Evolutionary conservation across 2,113 vertebrate genomes (phyloP).

Genomic region (Xiphophorus maculatus): DNA sequence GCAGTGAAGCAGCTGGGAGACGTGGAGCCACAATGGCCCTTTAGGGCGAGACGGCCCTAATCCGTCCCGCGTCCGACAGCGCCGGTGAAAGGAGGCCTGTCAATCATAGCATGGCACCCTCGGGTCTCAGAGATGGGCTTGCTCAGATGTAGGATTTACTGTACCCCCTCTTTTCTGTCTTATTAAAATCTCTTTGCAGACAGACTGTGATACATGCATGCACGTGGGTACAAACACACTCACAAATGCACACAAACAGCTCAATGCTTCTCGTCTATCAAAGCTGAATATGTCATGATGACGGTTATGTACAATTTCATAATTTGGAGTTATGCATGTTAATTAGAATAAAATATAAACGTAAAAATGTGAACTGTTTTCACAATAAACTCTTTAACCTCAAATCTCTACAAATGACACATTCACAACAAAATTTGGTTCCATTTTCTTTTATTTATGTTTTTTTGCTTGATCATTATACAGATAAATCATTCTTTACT

Average conservation of each 20-base stretch:
- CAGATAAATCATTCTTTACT: conserved; percentile 21
- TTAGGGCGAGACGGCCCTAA: conserved; percentile 73
- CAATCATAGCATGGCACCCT: conserved; percentile 73
- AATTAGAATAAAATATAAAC: neutral
- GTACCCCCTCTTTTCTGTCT: conserved; percentile 66
- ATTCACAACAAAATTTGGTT: conserved; percentile 41
- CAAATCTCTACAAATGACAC: conserved; percentile 32
- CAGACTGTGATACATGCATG: conserved; percentile 51
- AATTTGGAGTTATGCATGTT: conserved; percentile 8
- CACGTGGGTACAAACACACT: conserved; percentile 30
- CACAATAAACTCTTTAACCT: neutral
- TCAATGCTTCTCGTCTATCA: conserved; percentile 33
- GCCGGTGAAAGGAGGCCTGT: conserved; percentile 74
- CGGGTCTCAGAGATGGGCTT: conserved; percentile 69
- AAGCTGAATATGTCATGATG: conserved; percentile 24
- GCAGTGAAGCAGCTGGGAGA: conserved; percentile 77
- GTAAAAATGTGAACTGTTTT: neutral
- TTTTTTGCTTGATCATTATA: conserved; percentile 54
- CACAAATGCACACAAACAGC: conserved; percentile 20
- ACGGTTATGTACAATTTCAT: conserved; percentile 3
- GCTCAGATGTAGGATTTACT: conserved; percentile 75
- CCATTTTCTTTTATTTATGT: conserved; percentile 32
- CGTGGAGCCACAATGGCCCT: conserved; percentile 74
- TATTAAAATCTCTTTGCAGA: conserved; percentile 63
- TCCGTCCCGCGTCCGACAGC: conserved; percentile 73